phyloP scores from a whole-genome alignment of 2,888 invertebrate species.

The Caenorhabditis macrosperma region DNA sequence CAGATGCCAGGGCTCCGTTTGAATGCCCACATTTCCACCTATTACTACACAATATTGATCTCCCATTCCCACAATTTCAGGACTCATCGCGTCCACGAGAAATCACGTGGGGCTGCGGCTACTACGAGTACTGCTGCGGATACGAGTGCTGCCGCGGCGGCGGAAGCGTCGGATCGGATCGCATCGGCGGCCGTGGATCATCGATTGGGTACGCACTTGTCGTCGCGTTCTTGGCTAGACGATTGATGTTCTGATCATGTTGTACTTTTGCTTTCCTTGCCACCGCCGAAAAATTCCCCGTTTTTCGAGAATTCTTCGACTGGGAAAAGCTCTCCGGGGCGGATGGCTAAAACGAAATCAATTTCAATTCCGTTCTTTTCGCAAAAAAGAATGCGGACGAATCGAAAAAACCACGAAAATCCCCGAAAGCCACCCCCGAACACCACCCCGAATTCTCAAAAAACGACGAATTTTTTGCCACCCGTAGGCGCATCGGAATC shows the following conservation, averaged over 20 bases:
- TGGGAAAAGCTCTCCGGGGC: too few species aligned
- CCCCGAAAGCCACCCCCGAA: too few species aligned
- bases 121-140: slow-evolving; percentile 78
- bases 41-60: too few species aligned
- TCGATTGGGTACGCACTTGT: slow-evolving; percentile 65
- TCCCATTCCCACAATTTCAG: slow-evolving; percentile 49
- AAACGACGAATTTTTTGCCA: neutral
- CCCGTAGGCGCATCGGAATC: slow-evolving; percentile 16
- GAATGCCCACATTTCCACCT: too few species aligned
- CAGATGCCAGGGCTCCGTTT: too few species aligned
- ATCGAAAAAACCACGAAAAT: too few species aligned
- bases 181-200: slow-evolving; percentile 32
- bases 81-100: slow-evolving; percentile 77
- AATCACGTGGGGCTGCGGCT: slow-evolving; percentile 79
- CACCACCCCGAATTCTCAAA: too few species aligned
- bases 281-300: neutral
- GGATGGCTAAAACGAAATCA: too few species aligned
- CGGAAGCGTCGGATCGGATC: slow-evolving; percentile 15
- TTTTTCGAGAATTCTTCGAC: slow-evolving; percentile 1
- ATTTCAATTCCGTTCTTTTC: too few species aligned
- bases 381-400: too few species aligned
- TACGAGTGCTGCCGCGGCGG: slow-evolving; percentile 76
- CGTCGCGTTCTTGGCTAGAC: slow-evolving; percentile 42
- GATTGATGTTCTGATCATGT: slow-evolving; percentile 27
- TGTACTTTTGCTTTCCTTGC: slow-evolving; percentile 13